Conservation (phyloP, 2,113 vertebrate species). For the Mystacornis crossleyi region DNA sequence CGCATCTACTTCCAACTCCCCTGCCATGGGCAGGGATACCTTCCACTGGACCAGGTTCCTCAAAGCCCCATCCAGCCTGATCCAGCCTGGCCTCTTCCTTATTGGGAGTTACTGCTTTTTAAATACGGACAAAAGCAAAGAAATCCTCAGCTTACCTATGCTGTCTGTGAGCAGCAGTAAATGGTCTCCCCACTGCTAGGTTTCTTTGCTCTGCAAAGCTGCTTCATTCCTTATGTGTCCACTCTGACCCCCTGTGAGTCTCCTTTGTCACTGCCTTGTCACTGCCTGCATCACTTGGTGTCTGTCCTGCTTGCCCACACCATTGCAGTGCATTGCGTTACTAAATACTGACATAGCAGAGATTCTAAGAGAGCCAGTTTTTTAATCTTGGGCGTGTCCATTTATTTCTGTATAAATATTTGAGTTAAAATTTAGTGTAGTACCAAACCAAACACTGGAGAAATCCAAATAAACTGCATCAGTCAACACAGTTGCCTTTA, state of each 20-base stretch:
- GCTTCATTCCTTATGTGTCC: background rate
- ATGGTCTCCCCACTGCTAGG: background rate
- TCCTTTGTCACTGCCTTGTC: background rate
- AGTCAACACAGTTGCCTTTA: background rate
- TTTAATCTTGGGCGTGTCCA: background rate
- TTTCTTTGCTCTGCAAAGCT: background rate
- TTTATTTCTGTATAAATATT: slow-evolving; percentile 38
- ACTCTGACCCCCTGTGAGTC: background rate
- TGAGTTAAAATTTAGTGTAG: background rate
- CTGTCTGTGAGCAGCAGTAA: background rate
- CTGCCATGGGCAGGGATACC: background rate
- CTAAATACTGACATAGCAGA: background rate
- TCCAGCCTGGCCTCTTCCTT: background rate
- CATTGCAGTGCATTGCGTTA: background rate
- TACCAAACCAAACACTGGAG: slow-evolving; percentile 24
- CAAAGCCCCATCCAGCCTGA: background rate
- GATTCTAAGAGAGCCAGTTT: background rate
- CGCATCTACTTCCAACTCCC: background rate
- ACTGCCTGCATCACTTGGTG: rapidly evolving
- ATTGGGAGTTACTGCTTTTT: background rate
- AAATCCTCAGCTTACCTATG: background rate
- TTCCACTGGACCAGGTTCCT: background rate
- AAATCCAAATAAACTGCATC: slow-evolving; percentile 42
- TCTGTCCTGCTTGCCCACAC: background rate
- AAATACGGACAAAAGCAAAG: background rate